phyloP scores from a whole-genome alignment of 2,113 vertebrate genomes.

The Bufo gargarizans region DNA sequence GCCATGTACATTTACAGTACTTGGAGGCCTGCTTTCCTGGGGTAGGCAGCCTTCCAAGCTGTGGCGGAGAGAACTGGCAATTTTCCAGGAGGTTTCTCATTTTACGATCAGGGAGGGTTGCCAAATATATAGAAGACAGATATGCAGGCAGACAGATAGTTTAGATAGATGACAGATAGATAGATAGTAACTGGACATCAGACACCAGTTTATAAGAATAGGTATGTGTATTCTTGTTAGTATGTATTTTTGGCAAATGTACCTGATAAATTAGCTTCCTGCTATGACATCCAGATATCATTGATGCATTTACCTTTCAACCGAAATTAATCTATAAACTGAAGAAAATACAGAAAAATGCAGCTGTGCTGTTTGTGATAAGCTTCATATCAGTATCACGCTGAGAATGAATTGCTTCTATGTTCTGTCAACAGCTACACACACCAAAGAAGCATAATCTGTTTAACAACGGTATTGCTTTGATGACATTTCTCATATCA shows the following conservation, averaged over 20 bases:
- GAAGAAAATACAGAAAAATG: not conserved
- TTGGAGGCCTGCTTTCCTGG: no score
- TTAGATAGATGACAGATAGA: not conserved
- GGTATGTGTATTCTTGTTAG: not conserved
- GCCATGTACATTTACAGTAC: no score
- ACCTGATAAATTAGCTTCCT: constrained; percentile 10
- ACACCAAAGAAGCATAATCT: not conserved
- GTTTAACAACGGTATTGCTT: not conserved
- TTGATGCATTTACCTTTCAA: constrained; percentile 53
- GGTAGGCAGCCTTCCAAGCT: no score
- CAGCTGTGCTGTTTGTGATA: constrained; percentile 53
- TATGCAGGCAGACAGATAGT: no score
- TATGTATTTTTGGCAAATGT: not conserved
- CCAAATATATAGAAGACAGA: no score
- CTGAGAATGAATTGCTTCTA: constrained; percentile 36
- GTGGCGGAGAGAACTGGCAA: no score
- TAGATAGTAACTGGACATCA: not conserved
- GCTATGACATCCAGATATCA: not conserved
- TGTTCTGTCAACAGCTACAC: not conserved
- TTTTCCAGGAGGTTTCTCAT: no score
- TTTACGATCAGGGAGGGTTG: no score
- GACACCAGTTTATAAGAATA: not conserved
- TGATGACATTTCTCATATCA: not conserved
- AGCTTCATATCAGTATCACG: constrained; percentile 41
- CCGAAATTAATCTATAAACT: constrained; percentile 42